Conservation (phyloP, 2,113 vertebrate genomes). For the Rhinichthys klamathensis region DNA sequence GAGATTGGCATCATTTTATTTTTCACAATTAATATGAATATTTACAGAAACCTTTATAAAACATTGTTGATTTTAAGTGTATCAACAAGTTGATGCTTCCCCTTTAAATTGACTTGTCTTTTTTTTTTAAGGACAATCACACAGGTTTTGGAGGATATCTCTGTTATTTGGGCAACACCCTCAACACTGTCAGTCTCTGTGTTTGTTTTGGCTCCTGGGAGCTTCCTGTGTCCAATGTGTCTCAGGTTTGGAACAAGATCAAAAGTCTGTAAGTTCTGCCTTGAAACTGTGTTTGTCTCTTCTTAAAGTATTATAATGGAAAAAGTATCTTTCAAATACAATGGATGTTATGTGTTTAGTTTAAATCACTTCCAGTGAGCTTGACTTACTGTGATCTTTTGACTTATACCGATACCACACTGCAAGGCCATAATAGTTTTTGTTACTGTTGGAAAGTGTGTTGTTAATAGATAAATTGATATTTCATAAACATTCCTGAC, state of each 20-base stretch:
- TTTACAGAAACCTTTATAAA: background rate
- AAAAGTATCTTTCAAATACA: conserved; percentile 3
- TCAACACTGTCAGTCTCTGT: background rate
- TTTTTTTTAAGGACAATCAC: background rate
- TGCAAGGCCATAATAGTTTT: conserved; percentile 21
- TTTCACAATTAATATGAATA: background rate
- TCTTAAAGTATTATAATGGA: conserved; percentile 18
- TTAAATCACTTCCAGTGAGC: conserved; percentile 22
- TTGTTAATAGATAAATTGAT: conserved; percentile 28
- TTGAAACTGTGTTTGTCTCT: conserved; percentile 22
- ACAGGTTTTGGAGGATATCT: background rate
- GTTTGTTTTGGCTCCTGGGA: conserved; percentile 23
- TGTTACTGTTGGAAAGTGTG: conserved; percentile 43
- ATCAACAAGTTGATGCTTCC: background rate
- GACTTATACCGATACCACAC: background rate
- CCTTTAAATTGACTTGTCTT: background rate
- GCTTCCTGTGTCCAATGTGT: conserved; percentile 24
- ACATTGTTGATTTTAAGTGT: background rate
- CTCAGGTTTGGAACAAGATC: conserved; percentile 31
- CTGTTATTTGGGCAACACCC: conserved; percentile 30
- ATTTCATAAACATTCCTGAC: conserved; percentile 46
- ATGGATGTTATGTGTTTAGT: conserved; percentile 23
- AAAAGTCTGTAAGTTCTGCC: background rate
- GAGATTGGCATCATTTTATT: background rate
- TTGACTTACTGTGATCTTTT: conserved; percentile 3